Evolutionary conservation across 2,888 invertebrate genomes (phyloP), one percentile per base, ranked within the genome.

Genomic region (Oithona nana): DNA sequence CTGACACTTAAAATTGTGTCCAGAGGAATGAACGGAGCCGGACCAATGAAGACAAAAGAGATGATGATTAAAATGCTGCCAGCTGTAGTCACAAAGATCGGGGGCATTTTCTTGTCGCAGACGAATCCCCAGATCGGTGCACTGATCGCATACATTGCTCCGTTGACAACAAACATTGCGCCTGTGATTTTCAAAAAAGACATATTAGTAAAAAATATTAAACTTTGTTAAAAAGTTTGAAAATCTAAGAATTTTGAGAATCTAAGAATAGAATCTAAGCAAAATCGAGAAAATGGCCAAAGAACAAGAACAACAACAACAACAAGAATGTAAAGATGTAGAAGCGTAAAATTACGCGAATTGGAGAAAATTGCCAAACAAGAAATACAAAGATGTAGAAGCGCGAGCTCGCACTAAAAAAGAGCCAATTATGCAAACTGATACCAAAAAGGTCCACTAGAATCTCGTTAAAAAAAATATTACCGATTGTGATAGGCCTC

Each of bases 111-210:
- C 67, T 79, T 80, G 73, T 88, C 88, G 69, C 86, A 86, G 16
- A 87, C 69, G 81, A 83, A 83, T 28, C 88, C 88, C 82, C 84
- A 88, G 1, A 74, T 75, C 0, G 88, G 88, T 0, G 88, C 86
- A 0, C 84, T 83, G 0, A 83, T 62, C 0, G 87, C 88, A 72
- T 88, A 88, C 11, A 82, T 78, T 0, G 83, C 86, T 1, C 88
- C 87, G 70, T 84, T 87, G 67, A 88, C 84, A 52, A 88, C 81
- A 70, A 88, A 89, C 80, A 88, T 83, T 59, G 86, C 39, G 39
- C 39, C 39, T 39, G 6, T 39, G n/a, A n/a, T n/a, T n/a, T n/a
- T n/a, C n/a, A n/a, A n/a, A n/a, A n/a, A n/a, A n/a, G n/a, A n/a
- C n/a, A n/a, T n/a, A n/a, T n/a, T n/a, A n/a, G n/a, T n/a, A n/a